Evolutionary conservation across 2,113 vertebrate genomes (phyloP), one percentile per base, ranked within the genome.

Genomic region (Columba livia): DNA sequence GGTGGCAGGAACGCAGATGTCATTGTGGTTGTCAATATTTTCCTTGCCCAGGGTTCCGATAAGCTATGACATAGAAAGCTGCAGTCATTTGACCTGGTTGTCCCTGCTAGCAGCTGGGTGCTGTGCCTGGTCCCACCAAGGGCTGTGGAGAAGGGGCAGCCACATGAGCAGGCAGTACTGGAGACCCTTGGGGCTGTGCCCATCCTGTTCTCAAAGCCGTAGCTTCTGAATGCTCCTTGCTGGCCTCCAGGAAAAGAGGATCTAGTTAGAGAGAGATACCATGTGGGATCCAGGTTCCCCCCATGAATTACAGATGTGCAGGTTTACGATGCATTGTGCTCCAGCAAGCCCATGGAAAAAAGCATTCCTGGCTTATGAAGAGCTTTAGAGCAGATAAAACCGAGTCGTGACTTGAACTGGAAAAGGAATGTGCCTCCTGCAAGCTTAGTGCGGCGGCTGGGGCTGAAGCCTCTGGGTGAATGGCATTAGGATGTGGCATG

Each of bases 341-440:
- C 54, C 2, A 3, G 48, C 56, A 81, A 89, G 60, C 26, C 47
- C 7, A 18, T 18, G 42, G 70, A 57, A 85, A 80, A 93, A 93
- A 94, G 24, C 58, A 87, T 85, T 93, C 70, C 66, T 2, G 5
- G 40, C 5, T 94, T 92, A 85, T 26, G 40, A 91, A 85, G 66
- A 85, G 61, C 54, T 95, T 92, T 62, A 91, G 85, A 74, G 58
- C 58, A 85, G 66, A 95, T 77, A 61, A 94, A 90, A 19, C 26
- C 47, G 64, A 80, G 38, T 60, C 12, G 1, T 64, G 80, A 84
- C 61, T 40, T 3, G 1, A 87, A 48, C 48, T 79, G 50, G 57
- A 79, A 89, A 83, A 84, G 47, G 18, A 21, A 79, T 67, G 36
- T 79, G 38, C 48, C 57, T 89, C 31, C 31, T 85, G 50, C 0